These are phyloP conservation scores for Sander vitreus DNA, from an alignment of 2,113 vertebrate genomes.

Conservation along the genomic window DNA sequence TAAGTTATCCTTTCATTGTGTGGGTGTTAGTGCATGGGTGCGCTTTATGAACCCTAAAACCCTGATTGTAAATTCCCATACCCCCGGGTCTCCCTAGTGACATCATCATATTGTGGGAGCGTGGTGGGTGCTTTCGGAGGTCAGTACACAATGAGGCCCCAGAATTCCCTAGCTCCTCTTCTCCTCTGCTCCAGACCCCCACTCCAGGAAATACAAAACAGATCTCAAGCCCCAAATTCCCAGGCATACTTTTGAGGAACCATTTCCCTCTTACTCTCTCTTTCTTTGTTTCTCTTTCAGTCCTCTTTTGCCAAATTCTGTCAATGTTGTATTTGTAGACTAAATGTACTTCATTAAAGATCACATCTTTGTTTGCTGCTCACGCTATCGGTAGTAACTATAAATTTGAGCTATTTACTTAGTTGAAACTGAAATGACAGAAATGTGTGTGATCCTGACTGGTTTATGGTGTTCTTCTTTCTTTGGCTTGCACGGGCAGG, in stretches of 20 bases:
- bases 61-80: conserved; percentile 67
- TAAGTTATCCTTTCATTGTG: conserved; percentile 14
- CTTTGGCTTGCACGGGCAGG: neutral
- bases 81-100: conserved; percentile 59
- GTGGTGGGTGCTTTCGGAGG: conserved; percentile 25
- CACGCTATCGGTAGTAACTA: neutral
- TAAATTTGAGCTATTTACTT: neutral
- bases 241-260: conserved; percentile 26
- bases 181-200: conserved; percentile 36
- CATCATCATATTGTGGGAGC: conserved; percentile 56
- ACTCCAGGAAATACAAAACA: conserved; percentile 72
- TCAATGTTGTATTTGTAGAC: neutral
- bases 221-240: conserved; percentile 63
- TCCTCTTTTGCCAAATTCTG: neutral
- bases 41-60: conserved; percentile 60
- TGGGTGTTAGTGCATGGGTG: conserved; percentile 31
- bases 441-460: neutral
- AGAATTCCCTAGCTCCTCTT: conserved; percentile 56
- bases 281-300: conserved; percentile 11
- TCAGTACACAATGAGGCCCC: conserved; percentile 58
- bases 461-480: neutral
- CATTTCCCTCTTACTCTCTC: neutral
- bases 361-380: neutral
- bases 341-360: neutral
- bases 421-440: neutral